A percentile compares a stretch with the other conserved stretches of the same genome.
phyloP scores from a whole-genome alignment of 1,140 invertebrate species.

The Zophobas atratus region DNA sequence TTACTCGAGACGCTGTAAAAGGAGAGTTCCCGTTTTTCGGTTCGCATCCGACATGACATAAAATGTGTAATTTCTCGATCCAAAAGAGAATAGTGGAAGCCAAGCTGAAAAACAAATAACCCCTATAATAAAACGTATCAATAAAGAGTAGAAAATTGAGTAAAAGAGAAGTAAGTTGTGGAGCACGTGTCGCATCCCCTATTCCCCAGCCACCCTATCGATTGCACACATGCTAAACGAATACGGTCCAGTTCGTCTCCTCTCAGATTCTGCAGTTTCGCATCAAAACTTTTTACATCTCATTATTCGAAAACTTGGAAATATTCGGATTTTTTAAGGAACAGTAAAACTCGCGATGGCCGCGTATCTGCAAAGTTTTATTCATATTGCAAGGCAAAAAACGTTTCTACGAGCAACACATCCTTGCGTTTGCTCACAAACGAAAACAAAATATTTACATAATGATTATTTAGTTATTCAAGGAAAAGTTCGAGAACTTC shows the following conservation, averaged over 20 bases:
- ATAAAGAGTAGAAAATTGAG: constrained; percentile 40
- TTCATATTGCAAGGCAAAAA: neutral
- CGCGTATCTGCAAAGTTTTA: neutral
- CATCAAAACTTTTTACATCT: constrained; percentile 50
- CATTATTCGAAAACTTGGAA: constrained; percentile 49
- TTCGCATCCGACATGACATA: constrained; percentile 26
- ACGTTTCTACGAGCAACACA: neutral
- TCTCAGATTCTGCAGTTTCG: constrained; percentile 44
- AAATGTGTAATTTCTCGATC: constrained; percentile 35
- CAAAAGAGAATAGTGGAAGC: constrained; percentile 30
- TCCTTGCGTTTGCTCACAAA: neutral
- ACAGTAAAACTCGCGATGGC: constrained; percentile 1
- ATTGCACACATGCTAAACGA: constrained; percentile 45
- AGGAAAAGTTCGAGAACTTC: neutral
- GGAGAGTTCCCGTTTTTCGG: constrained; percentile 22
- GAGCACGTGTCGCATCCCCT: constrained; percentile 39
- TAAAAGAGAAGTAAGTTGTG: constrained; percentile 43
- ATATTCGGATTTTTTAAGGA: constrained; percentile 44
- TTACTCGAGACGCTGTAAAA: constrained; percentile 25
- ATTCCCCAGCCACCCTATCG: constrained; percentile 37
- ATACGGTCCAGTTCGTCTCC: constrained; percentile 44
- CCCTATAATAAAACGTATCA: constrained; percentile 44
- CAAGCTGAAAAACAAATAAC: constrained; percentile 38
- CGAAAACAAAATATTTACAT: constrained; percentile 29
- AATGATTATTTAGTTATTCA: constrained; percentile 32